A percentile compares a stretch with the other conserved stretches of the same genome.
phyloP scores from a whole-genome alignment of 2,113 vertebrate species.

The Crotalus helleri region DNA sequence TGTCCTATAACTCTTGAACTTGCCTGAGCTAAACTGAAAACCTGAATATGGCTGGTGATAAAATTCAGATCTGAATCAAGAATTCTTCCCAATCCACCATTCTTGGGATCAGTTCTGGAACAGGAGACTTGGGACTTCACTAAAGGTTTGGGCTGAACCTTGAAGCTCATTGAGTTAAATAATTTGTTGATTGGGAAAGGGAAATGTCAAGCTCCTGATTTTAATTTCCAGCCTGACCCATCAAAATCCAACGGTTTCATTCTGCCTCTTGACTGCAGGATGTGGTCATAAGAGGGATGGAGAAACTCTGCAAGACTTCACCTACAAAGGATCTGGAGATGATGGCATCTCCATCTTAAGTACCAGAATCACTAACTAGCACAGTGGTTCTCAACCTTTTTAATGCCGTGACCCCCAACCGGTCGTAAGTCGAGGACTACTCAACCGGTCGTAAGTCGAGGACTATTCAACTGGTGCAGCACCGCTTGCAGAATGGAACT shows the following conservation, averaged over 20 bases:
- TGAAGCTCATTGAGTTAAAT: not conserved
- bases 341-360: not conserved
- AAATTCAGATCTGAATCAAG: constrained; percentile 6
- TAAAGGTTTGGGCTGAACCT: not conserved
- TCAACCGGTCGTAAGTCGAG: too few species aligned
- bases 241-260: not conserved
- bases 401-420: too few species aligned
- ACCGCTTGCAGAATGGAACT: too few species aligned
- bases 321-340: not conserved
- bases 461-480: too few species aligned
- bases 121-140: not conserved
- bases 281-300: not conserved
- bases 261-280: not conserved
- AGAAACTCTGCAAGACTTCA: not conserved
- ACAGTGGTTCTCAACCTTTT: too few species aligned
- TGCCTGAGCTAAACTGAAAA: not conserved
- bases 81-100: not conserved
- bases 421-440: too few species aligned
- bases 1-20: not conserved
- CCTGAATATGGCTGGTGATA: not conserved
- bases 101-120: not conserved
- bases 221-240: not conserved
- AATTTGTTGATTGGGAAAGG: not conserved
- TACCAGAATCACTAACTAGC: not conserved
- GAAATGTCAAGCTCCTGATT: not conserved